Evolutionary conservation across 2,888 invertebrate species (phyloP).

Genomic region (Heliconius ismenius): DNA sequence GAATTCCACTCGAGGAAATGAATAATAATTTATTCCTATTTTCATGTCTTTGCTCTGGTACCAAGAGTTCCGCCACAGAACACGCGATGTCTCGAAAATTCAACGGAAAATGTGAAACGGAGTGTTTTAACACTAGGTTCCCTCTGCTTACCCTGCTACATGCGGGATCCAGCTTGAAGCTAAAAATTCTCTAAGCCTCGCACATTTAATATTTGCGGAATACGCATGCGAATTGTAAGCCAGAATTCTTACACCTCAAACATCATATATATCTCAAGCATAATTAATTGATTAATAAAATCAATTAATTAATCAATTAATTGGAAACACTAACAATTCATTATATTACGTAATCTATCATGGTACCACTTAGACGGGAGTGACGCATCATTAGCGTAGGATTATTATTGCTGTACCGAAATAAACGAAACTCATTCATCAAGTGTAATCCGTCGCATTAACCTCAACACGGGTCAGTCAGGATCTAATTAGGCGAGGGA

Average conservation of each 20-base stretch:
- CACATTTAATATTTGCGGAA: not conserved
- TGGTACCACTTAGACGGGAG: constrained; percentile 32
- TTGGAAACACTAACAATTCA: constrained; percentile 14
- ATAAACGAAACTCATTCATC: constrained; percentile 47
- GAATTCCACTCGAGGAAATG: no score
- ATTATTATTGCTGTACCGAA: constrained; percentile 44
- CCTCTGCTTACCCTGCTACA: not conserved
- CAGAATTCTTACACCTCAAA: not conserved
- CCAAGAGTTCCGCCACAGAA: no score
- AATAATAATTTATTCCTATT: no score
- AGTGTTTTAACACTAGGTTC: no score
- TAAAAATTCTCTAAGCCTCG: not conserved
- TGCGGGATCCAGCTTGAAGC: not conserved
- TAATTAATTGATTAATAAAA: not conserved
- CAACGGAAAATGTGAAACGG: no score
- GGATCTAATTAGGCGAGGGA: constrained; percentile 40
- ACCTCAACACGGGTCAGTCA: constrained; percentile 45
- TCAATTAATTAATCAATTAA: constrained; percentile 6
- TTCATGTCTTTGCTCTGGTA: no score
- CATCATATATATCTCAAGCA: not conserved
- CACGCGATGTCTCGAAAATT: no score
- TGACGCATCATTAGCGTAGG: constrained; percentile 44
- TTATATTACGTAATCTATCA: constrained; percentile 40
- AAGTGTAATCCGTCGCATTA: constrained; percentile 46
- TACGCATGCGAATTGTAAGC: not conserved